Evolutionary conservation across 1,140 invertebrate species (phyloP), one percentile per base, ranked within the genome.

Genomic region (Tetranychus urticae): DNA sequence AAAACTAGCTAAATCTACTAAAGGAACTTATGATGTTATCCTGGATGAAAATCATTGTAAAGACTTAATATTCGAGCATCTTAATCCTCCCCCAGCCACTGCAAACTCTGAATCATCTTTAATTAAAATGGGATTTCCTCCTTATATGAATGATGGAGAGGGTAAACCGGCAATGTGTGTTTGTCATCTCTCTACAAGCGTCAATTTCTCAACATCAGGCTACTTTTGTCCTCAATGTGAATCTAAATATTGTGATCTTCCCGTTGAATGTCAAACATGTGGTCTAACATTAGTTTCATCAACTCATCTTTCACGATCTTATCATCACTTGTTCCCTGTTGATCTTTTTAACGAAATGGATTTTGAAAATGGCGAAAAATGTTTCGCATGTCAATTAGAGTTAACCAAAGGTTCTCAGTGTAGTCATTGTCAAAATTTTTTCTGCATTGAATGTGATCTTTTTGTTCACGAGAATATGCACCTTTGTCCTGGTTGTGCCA

Each of bases 171-270:
- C 75, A 34, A 73, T 76, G 71, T 88, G 66, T 56, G 63, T 65
- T 39, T 66, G 65, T 52, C 62, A 65, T 55, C 39, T 62, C 1
- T 62, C 42, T 14, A 54, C 59, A 3, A 59, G 52, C 31, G 56
- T 60, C 14, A 67, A 65, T 62, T 64, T 65, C 34, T 58, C 59
- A 37, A 47, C 23, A 35, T 56, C 39, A 14, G 92, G 91, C 2
- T 96, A 93, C 70, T 83, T 91, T 68, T 98, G 92, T 72, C 91
- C 90, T 34, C 90, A 96, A 70, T 98, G 94, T 75, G 81, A 82
- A 63, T 88, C 87, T 71, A 94, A 96, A 76, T 96, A 97, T 73
- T 98, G 93, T 75, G 90, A 97, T 71, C 77, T 97, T 64, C 94
- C 94, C 0, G 87, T 91, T 1, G 93, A 97, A 75, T 98, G 94